Conservation (phyloP, 2,113 vertebrate species). For the Baryphthengus martii region DNA sequence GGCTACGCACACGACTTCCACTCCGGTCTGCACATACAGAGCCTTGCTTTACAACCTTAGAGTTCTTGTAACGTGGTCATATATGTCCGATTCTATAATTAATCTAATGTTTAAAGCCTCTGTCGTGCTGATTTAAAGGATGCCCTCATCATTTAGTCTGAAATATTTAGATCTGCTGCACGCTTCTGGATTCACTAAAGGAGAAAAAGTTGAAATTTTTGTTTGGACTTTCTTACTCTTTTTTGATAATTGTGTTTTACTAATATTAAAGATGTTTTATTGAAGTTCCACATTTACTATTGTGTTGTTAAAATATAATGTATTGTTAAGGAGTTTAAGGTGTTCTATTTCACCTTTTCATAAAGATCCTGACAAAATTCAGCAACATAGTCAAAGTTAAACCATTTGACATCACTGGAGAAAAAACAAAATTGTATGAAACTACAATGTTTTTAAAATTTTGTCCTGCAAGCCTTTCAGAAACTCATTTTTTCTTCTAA, state of each 20-base stretch:
- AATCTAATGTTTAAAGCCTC: not conserved
- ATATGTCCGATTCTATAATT: not conserved
- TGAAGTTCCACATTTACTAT: not conserved
- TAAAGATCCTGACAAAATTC: not conserved
- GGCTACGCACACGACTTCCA: not conserved
- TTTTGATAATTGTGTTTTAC: not conserved
- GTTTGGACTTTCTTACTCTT: not conserved
- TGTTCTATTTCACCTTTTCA: not conserved
- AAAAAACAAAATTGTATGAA: not conserved
- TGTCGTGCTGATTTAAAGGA: not conserved
- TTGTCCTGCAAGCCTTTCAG: not conserved
- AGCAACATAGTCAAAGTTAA: not conserved
- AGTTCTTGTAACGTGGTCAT: not conserved
- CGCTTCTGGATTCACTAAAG: not conserved
- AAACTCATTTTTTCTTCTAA: not conserved
- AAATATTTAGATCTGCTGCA: not conserved
- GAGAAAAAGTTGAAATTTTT: not conserved
- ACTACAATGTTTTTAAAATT: not conserved
- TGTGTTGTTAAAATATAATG: not conserved
- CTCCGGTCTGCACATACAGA: not conserved
- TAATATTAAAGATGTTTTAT: fast-evolving
- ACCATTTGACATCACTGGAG: not conserved
- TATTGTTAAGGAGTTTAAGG: not conserved
- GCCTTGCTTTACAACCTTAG: not conserved
- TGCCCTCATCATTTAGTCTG: not conserved